phyloP scores from a whole-genome alignment of 2,888 invertebrate species.

The Torymus aiolomorphi region DNA sequence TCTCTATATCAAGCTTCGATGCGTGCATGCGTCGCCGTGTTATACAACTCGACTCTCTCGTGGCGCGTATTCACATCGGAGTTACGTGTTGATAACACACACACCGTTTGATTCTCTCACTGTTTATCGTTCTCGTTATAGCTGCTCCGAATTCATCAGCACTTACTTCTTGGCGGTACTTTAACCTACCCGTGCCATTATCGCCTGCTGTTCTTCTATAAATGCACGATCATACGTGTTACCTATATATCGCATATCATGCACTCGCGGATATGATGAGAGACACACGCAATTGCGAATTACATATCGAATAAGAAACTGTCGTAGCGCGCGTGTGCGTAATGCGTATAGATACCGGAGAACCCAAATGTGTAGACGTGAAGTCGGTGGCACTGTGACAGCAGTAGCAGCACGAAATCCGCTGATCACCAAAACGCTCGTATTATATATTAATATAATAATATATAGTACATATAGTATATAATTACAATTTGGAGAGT shows the following conservation, averaged over 20 bases:
- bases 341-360: too few relatives aligned
- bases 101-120: background rate
- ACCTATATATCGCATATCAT: too few relatives aligned
- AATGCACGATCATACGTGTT: too few relatives aligned
- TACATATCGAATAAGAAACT: too few relatives aligned
- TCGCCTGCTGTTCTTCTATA: background rate
- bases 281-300: too few relatives aligned
- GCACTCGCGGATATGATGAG: too few relatives aligned
- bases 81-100: background rate
- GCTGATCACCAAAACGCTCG: slow-evolving; percentile 52
- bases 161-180: background rate
- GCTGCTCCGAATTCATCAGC: too few relatives aligned
- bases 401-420: slow-evolving; percentile 28
- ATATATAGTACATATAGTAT: background rate
- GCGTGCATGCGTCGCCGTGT: slow-evolving; percentile 4
- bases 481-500: too few relatives aligned
- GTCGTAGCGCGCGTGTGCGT: background rate
- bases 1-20: slow-evolving; percentile 26
- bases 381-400: slow-evolving; percentile 4
- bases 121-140: too few relatives aligned
- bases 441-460: background rate
- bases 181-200: slow-evolving; percentile 45
- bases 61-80: slow-evolving; percentile 16
- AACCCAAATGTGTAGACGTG: too few relatives aligned
- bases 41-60: slow-evolving; percentile 23